Evolutionary conservation across 2,113 vertebrate genomes (phyloP).

Genomic region (Edolisoma coerulescens): DNA sequence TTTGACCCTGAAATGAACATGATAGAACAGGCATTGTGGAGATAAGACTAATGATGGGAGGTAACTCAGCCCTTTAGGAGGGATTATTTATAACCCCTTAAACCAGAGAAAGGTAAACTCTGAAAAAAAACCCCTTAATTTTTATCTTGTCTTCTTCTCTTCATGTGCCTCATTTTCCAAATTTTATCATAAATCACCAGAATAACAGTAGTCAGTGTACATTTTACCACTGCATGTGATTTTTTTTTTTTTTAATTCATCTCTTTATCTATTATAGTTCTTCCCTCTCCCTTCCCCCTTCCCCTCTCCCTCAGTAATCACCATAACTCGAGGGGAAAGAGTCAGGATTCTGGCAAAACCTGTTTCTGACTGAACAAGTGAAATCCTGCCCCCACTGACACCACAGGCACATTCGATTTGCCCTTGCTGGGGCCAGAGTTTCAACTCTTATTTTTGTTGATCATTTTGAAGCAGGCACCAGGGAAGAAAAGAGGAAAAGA

Average conservation of each 20-base stretch:
- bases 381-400: slow-evolving; percentile 24
- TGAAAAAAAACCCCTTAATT: neutral
- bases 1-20: slow-evolving; percentile 7
- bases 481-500: neutral
- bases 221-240: neutral
- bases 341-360: slow-evolving; percentile 40
- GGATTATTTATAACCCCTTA: neutral
- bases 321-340: slow-evolving; percentile 3
- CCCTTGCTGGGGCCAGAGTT: neutral
- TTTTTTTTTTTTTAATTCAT: neutral
- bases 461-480: neutral
- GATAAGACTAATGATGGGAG: slow-evolving; percentile 13
- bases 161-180: neutral
- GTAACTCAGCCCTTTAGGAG: neutral
- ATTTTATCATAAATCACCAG: neutral
- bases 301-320: slow-evolving; percentile 3
- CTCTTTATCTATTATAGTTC: neutral
- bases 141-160: neutral
- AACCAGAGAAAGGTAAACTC: neutral
- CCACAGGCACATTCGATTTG: neutral
- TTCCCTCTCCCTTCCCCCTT: neutral
- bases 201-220: neutral
- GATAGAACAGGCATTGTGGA: neutral
- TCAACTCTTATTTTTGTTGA: neutral
- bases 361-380: slow-evolving; percentile 31